phyloP scores from a whole-genome alignment of 2,888 invertebrate genomes.

The Parthenolecanium corni region DNA sequence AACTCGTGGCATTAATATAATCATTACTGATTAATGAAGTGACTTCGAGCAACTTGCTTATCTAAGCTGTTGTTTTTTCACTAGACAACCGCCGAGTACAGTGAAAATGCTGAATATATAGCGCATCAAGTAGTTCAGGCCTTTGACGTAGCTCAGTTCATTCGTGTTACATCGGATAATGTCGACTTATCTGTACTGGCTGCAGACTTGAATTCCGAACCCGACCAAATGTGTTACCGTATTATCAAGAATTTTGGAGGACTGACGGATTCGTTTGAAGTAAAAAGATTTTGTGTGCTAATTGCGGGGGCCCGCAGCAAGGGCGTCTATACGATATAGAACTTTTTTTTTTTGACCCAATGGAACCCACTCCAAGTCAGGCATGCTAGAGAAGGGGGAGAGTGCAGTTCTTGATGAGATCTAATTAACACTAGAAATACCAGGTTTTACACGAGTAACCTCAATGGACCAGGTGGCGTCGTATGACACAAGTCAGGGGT shows the following conservation, averaged over 20 bases:
- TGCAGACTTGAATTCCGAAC: constrained; percentile 89
- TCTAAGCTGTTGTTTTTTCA: no score
- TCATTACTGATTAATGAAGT: no score
- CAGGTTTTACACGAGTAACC: no score
- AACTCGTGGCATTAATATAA: not conserved
- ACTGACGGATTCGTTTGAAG: constrained; percentile 27
- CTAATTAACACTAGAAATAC: no score
- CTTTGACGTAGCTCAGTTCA: constrained; percentile 87
- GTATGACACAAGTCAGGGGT: no score
- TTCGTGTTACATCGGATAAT: constrained; percentile 64
- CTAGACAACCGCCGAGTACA: constrained; percentile 90
- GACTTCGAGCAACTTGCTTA: no score
- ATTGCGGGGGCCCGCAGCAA: no score
- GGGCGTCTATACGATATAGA: no score
- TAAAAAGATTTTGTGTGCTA: no score
- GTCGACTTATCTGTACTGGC: constrained; percentile 77
- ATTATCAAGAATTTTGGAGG: constrained; percentile 24
- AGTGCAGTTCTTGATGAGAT: no score
- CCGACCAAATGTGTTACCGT: constrained; percentile 38
- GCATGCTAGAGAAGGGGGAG: not conserved
- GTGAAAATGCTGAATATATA: constrained; percentile 72
- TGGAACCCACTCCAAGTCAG: not conserved
- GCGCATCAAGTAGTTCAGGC: constrained; percentile 89
- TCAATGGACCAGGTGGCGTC: no score
- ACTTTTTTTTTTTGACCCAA: not conserved